phyloP scores from a whole-genome alignment of 2,113 vertebrate genomes.

The Python bivittatus region DNA sequence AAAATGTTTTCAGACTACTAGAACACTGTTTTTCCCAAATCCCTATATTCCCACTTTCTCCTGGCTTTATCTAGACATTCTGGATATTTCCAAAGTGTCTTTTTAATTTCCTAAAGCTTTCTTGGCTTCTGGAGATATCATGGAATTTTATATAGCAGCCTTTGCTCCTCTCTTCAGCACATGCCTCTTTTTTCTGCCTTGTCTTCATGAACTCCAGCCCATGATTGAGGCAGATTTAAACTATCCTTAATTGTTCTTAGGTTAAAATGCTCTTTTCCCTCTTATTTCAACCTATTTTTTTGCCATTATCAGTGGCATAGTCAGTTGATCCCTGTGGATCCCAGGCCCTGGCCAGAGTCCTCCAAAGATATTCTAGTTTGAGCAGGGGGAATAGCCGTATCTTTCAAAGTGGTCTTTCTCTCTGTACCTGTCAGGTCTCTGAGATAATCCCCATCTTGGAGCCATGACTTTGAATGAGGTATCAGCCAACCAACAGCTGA shows the following conservation, averaged over 20 bases:
- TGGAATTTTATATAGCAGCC: background rate
- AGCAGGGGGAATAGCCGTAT: background rate
- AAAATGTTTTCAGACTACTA: background rate
- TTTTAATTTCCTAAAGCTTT: background rate
- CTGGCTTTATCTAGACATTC: background rate
- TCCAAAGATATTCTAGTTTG: background rate
- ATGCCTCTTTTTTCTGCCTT: background rate
- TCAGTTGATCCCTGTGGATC: background rate
- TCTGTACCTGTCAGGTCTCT: background rate
- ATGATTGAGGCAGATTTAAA: background rate
- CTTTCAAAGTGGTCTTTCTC: background rate
- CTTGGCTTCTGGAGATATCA: background rate
- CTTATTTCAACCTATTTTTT: background rate
- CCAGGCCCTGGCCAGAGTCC: background rate
- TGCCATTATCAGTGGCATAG: background rate
- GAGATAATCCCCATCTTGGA: background rate
- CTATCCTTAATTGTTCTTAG: background rate
- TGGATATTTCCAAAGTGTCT: background rate
- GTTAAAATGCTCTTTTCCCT: background rate
- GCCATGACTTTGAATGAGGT: background rate
- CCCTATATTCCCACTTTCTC: background rate
- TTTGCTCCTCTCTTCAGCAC: background rate
- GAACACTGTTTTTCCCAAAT: background rate
- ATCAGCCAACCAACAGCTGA: background rate
- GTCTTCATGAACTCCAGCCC: background rate